Base-by-base conservation (phyloP, 2,797 vertebrate genomes). In the Adrianichthys oophorus region DNA sequence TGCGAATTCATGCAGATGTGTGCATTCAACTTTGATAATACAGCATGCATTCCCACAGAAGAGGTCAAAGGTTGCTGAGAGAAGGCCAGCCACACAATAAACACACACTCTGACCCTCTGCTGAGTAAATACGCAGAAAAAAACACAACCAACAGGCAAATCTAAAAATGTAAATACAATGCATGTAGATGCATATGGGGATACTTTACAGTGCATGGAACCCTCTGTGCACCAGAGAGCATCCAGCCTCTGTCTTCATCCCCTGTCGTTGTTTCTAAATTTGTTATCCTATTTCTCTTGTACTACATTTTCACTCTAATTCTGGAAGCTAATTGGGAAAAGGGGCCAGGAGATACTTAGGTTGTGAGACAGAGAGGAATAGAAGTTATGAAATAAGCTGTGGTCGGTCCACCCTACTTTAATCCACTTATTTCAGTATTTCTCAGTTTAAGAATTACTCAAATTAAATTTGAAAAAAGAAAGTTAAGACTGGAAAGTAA, bases 221-320 rank as follows among this genome's bases (percentile, higher is more conserved):
- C 64, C 56, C 58, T 53, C 26, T 49, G 32, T 52, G 47, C 47
- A 70, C 60, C 7, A 17, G 45, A 60, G 41, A 54, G 55, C 58
- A 44, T 19, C 52, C 18, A 17, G 79, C 72, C 81, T 84, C 70
- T 81, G 65, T 73, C 76, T 70, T 73, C 68, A 56, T 82, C 77
- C 71, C 66, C 76, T 86, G 73, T 68, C 74, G 72, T 68, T 58
- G 80, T 79, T 75, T 71, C 91, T 92, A 92, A 91, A 89, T 91
- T 75, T 87, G 85, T 83, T 89, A 91, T 90, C 90, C 90, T 88
- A 87, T 87, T 92, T 87, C 90, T 91, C 89, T 79, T 91, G 91
- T 86, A 87, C 89, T 91, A 92, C 86, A 92, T 92, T 85, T 78
- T 87, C 85, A 91, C 80, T 86, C 90, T 90, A 91, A 91, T 91